A percentile compares a stretch with the other conserved stretches of the same genome.
Evolutionary conservation across 2,888 invertebrate species (phyloP).

Genomic region (Hyposoter dolosus): DNA sequence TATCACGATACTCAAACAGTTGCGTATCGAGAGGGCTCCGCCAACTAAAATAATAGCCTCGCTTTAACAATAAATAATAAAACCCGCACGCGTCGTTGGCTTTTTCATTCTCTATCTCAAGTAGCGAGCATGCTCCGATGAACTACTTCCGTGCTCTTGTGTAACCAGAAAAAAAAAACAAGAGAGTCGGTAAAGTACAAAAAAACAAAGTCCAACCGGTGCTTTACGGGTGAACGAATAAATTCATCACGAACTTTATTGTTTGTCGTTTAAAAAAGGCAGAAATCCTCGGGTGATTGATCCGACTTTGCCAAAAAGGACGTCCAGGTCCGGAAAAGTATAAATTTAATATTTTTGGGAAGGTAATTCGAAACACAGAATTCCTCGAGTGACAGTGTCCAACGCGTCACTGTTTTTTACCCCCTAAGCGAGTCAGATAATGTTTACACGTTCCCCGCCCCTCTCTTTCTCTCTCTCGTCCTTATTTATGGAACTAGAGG

Average conservation of each 20-base stretch:
- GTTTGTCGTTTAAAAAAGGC: not conserved
- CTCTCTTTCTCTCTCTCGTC: not conserved
- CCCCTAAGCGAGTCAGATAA: not conserved
- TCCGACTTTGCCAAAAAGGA: not conserved
- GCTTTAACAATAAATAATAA: constrained; percentile 68
- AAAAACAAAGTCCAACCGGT: not conserved
- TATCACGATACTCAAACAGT: constrained; percentile 77
- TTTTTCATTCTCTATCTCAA: constrained; percentile 67
- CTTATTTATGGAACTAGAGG: not conserved
- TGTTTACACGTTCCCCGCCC: not conserved
- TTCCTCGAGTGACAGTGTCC: constrained; percentile 20
- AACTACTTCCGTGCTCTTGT: constrained; percentile 55
- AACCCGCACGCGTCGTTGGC: constrained; percentile 80
- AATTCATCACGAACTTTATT: not conserved
- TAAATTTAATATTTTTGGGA: not conserved
- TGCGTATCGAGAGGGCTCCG: constrained; percentile 65
- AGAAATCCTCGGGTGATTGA: not conserved
- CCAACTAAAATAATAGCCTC: constrained; percentile 78
- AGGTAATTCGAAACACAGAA: constrained; percentile 18
- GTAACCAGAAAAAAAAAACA: constrained; percentile 14
- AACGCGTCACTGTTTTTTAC: constrained; percentile 21
- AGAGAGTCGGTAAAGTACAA: not conserved
- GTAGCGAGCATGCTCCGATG: constrained; percentile 46
- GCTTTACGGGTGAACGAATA: constrained; percentile 14
- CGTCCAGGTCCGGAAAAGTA: not conserved